Conservation (phyloP, 2,888 invertebrate genomes). For the Nysson spinosus region DNA sequence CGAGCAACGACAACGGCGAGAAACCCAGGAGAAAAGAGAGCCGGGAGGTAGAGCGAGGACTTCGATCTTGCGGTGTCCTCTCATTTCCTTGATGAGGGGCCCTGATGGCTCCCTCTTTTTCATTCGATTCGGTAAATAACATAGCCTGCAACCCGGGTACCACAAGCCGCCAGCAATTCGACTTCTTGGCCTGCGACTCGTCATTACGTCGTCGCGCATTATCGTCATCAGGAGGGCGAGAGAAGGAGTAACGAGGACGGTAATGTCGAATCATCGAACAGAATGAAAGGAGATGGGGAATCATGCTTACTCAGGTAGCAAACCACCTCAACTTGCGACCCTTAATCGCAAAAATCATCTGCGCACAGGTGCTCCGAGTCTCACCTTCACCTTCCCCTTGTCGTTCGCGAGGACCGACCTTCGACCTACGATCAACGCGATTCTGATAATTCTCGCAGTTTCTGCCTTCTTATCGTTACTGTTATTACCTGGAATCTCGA, state of each 20-base stretch:
- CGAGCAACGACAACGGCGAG: neutral
- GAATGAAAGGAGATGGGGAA: constrained; percentile 20
- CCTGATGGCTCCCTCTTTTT: constrained; percentile 51
- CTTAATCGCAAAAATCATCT: constrained; percentile 56
- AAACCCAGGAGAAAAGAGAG: neutral
- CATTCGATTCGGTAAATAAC: constrained; percentile 60
- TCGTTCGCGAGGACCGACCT: constrained; percentile 27
- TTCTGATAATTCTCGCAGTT: neutral
- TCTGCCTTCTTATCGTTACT: neutral
- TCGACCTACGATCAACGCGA: constrained; percentile 12
- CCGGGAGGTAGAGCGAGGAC: constrained; percentile 5
- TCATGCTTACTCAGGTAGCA: constrained; percentile 46
- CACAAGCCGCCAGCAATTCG: constrained; percentile 29
- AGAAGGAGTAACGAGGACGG: neutral
- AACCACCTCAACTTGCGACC: constrained; percentile 22
- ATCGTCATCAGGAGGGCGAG: constrained; percentile 36
- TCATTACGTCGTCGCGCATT: constrained; percentile 52
- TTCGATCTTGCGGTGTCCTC: constrained; percentile 34
- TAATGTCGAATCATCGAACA: neutral
- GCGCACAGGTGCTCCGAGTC: constrained; percentile 40
- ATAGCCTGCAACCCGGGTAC: constrained; percentile 7
- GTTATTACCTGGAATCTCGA: neutral
- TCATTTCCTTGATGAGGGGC: constrained; percentile 44
- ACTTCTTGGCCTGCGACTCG: constrained; percentile 46
- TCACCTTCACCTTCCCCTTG: constrained; percentile 25